Base-by-base conservation (phyloP, 2,888 invertebrate genomes). In the Malthinus flaveolus region DNA sequence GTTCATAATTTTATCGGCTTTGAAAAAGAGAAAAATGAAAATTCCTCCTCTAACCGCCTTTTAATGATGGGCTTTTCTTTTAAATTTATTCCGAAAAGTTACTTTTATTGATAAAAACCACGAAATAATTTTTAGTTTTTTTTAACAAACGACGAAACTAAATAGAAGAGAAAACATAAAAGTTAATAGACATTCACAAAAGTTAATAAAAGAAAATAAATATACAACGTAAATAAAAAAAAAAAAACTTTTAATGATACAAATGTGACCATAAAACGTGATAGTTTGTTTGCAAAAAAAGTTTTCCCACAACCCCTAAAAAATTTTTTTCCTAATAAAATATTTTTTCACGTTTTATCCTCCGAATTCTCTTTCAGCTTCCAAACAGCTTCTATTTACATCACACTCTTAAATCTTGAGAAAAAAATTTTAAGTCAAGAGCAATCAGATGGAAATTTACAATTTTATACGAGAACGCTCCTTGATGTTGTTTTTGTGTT, bases 161-260 rank as follows among this genome's bases (percentile, higher is more conserved):
- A 42, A 42, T 42, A 42, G n/a, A 42, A 42, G 23, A 42, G 39
- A 42, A 42, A 42, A 42, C 39, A 42, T 42, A 42, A 42, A 42
- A 42, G 39, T 42, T 42, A 42, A 42, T 42, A 42, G 39, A 23
- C 15, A 42, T 42, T 23, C 23, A 42, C 39, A 42, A 42, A 42
- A 42, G 39, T 42, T 42, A 42, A 42, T 42, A 42, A 42, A 42
- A 42, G 39, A 42, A 23, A 42, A 42, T 42, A 42, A 42, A 42
- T 42, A 42, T 23, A 23, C 15, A 42, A 42, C 39, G 39, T n/a
- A 42, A 42, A 42, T 42, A 42, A 15, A 42, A 15, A 42, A 23
- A 42, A 42, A 42, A 2, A 42, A 42, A 42, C 39, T 42, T 42
- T 42, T 42, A 42, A 42, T 42, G 39, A 23, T 10, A 42, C 39